Base-by-base conservation (phyloP, 2,888 invertebrate genomes). In the Octodonta nipae region DNA sequence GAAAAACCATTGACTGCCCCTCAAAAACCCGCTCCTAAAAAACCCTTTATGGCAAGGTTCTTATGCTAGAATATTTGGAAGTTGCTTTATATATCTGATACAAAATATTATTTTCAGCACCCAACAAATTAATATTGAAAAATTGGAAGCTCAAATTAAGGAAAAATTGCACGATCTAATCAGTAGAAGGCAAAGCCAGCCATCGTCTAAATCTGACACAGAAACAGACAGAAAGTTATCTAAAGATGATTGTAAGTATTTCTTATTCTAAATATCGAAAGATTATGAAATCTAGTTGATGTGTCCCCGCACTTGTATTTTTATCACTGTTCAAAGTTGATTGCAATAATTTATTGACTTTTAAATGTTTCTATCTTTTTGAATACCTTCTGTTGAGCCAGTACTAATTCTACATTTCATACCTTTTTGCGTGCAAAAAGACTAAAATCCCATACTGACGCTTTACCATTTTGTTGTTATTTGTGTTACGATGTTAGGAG, bases 221-320 rank as follows among this genome's bases (percentile, higher is more conserved):
- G 55, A 55, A 43, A 49, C 45, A 26, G 58, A 57, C 15, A 49
- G 54, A 29, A 58, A 56, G 35, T 32, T 54, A 30, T 54, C 58
- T 2, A 63, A 63, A 30, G 66, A 66, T 15, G 66, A 67, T 31
- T 51, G 66, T 2, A 68, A 67, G 40, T 42, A n/a, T n/a, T n/a
- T n/a, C n/a, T n/a, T n/a, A n/a, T n/a, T n/a, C n/a, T n/a, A n/a
- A n/a, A n/a, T n/a, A n/a, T n/a, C n/a, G n/a, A n/a, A n/a, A n/a
- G n/a, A n/a, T n/a, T n/a, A n/a, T n/a, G n/a, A n/a, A n/a, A n/a
- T n/a, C n/a, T n/a, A n/a, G n/a, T n/a, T n/a, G n/a, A n/a, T n/a
- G n/a, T n/a, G n/a, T n/a, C n/a, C n/a, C n/a, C n/a, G n/a, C n/a
- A n/a, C n/a, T n/a, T n/a, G n/a, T n/a, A n/a, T n/a, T n/a, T n/a